Base-by-base conservation (phyloP, 2,797 vertebrate genomes). In the Tympanoctomys barrerae region DNA sequence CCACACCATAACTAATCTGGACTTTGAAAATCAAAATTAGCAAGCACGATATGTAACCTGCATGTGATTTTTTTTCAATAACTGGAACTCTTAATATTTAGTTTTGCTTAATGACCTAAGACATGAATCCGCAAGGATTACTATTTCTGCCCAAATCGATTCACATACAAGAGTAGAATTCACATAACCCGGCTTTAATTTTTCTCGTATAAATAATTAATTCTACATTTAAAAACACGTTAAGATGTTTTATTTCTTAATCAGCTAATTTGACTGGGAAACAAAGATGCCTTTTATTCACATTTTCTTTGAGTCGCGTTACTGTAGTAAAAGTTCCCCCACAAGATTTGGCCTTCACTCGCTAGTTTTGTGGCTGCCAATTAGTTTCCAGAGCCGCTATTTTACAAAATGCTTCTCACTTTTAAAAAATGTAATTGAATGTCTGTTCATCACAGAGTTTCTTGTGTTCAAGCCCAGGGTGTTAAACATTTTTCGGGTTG, bases 211-310 rank as follows among this genome's bases (percentile, higher is more conserved):
- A 98, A 98, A 98, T 98, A 98, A 98, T 98, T 98, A 98, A 98
- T 98, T 97, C 97, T 98, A 97, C 98, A 98, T 98, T 98, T 98
- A 98, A 98, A 96, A 98, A 96, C 98, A 98, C 84, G 94, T 98
- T 98, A 98, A 98, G 98, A 98, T 98, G 98, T 98, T 98, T 98
- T 98, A 98, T 98, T 98, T 98, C 98, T 98, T 98, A 98, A 98
- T 99, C 98, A 98, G 98, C 97, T 98, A 98, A 98, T 98, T 98
- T 98, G 98, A 98, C 97, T 90, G 93, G 96, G 98, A 98, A 98
- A 99, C 98, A 99, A 99, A 99, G 98, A 98, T 98, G 97, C 87
- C 98, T 98, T 98, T 96, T 98, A 98, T 98, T 98, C 98, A 96
- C 94, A 93, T 98, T 98, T 98, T 97, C 91, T 97, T 98, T 98